Evolutionary conservation across 2,113 vertebrate genomes (phyloP).

Genomic region (Penelope pileata): DNA sequence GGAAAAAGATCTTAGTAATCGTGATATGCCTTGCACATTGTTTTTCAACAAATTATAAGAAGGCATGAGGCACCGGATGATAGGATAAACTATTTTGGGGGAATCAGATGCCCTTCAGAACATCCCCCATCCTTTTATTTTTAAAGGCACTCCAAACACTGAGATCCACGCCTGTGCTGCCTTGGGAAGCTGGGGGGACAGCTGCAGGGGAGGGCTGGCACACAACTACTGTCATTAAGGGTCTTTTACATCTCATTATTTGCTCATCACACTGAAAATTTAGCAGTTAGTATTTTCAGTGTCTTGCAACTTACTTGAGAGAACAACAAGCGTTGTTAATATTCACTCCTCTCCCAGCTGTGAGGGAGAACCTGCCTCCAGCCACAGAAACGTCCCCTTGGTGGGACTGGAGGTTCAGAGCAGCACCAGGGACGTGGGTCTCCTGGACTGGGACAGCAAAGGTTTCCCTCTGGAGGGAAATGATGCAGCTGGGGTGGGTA

Average conservation of each 20-base stretch:
- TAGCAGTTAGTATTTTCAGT: conserved; percentile 52
- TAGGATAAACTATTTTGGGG: not conserved
- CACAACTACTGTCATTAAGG: conserved; percentile 43
- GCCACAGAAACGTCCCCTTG: not conserved
- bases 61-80: not conserved
- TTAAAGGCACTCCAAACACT: not conserved
- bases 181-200: not conserved
- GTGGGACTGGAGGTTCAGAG: not conserved
- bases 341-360: conserved; percentile 13
- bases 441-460: not conserved
- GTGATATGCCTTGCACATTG: not conserved
- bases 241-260: conserved; percentile 45
- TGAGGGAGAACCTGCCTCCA: not conserved
- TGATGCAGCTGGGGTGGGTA: not conserved
- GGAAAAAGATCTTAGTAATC: not conserved
- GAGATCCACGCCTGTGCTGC: not conserved
- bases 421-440: not conserved
- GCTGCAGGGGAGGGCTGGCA: conserved; percentile 35
- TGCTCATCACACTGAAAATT: conserved; percentile 36
- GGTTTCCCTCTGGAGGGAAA: not conserved
- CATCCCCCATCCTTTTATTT: not conserved
- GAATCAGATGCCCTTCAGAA: not conserved
- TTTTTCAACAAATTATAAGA: not conserved
- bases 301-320: conserved; percentile 14
- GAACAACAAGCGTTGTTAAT: conserved; percentile 15